Percentiles rank a stretch among this genome's conserved stretches.
These are phyloP conservation scores for Ichneumoninae sp. DNA, from an alignment of 2,888 invertebrate species.

Conservation along the genomic window DNA sequence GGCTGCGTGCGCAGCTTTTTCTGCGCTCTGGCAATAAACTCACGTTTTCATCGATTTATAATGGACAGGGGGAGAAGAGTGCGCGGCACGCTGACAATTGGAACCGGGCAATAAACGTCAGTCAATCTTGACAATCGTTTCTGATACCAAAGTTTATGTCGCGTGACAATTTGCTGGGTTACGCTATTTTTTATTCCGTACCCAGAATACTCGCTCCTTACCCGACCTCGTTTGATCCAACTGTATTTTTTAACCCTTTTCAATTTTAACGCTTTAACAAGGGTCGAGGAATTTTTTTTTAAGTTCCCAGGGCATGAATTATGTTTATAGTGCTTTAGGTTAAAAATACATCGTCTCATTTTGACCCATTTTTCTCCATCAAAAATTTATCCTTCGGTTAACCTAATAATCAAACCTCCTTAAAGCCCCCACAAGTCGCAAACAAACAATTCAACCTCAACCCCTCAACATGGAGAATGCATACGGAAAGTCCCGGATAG, in stretches of 20 bases:
- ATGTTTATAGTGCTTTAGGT: background rate
- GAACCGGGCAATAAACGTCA: slow-evolving; percentile 44
- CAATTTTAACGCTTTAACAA: background rate
- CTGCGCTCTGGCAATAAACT: slow-evolving; percentile 49
- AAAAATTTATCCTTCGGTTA: too few relatives aligned
- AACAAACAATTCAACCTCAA: background rate
- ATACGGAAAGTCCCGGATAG: background rate
- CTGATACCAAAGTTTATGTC: slow-evolving; percentile 3
- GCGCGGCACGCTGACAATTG: slow-evolving; percentile 42
- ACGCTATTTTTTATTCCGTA: background rate
- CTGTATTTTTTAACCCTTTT: background rate
- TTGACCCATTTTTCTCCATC: background rate
- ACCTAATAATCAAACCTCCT: background rate
- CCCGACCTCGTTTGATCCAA: background rate
- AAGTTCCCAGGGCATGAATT: background rate
- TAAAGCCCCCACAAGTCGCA: background rate
- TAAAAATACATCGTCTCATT: background rate
- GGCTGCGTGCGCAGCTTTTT: slow-evolving; percentile 43
- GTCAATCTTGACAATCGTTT: slow-evolving; percentile 23
- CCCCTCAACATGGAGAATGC: background rate
- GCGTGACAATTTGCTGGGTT: background rate
- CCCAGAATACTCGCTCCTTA: too few relatives aligned
- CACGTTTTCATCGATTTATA: slow-evolving; percentile 60
- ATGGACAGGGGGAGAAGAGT: slow-evolving; percentile 37
- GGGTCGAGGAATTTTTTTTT: background rate